Conservation (phyloP, 2,113 vertebrate genomes). For the Tympanuchus pallidicinctus region DNA sequence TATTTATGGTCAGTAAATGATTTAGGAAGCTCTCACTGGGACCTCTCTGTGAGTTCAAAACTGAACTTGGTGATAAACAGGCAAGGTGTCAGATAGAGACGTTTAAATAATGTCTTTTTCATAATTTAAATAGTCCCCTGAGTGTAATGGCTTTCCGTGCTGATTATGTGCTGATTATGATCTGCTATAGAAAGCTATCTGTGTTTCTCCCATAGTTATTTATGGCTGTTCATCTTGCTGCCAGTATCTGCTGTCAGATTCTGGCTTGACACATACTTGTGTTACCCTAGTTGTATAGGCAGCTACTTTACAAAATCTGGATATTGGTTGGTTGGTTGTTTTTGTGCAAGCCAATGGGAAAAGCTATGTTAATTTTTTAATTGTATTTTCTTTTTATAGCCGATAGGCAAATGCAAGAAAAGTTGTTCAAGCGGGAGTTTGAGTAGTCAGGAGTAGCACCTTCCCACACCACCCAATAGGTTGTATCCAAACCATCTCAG, state of each 20-base stretch:
- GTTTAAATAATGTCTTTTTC: background rate
- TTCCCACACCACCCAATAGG: background rate
- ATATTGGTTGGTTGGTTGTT: conserved; percentile 19
- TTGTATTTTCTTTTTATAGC: background rate
- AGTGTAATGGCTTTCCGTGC: background rate
- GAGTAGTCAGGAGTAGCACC: background rate
- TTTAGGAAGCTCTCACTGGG: background rate
- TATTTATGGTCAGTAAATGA: conserved; percentile 12
- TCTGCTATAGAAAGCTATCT: background rate
- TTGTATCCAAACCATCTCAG: background rate
- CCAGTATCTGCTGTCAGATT: background rate
- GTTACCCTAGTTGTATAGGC: background rate
- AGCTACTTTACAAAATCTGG: background rate
- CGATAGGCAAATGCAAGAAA: conserved; percentile 16
- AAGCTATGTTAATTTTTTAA: conserved; percentile 39
- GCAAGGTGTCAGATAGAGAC: background rate
- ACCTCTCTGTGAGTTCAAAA: conserved; percentile 2
- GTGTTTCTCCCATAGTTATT: background rate
- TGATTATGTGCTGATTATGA: background rate
- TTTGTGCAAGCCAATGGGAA: conserved; percentile 20
- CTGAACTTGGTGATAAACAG: background rate
- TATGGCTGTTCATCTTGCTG: background rate
- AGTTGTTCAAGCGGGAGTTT: background rate
- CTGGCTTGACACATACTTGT: background rate
- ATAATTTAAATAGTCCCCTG: conserved; percentile 14